Conservation (phyloP, 1,140 invertebrate genomes). For the Drosophila ambigua region DNA sequence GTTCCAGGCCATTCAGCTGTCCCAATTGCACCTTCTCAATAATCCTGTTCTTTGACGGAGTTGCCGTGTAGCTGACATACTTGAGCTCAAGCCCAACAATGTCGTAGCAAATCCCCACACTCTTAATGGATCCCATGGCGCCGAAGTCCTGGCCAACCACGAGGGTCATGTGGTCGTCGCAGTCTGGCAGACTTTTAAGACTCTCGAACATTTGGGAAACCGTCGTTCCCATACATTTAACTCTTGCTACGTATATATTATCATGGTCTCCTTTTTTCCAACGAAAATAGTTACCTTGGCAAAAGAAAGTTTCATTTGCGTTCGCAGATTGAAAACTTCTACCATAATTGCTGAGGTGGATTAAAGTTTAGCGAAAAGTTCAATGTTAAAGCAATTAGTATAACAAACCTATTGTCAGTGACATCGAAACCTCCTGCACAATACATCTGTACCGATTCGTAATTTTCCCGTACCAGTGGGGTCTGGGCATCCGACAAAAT, state of each 20-base stretch:
- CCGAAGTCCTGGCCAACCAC: conserved; percentile 27
- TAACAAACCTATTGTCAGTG: accelerated
- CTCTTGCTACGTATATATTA: accelerated
- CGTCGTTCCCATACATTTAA: no score
- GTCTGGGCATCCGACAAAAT: background rate
- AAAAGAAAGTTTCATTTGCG: no score
- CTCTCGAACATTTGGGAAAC: conserved; percentile 41
- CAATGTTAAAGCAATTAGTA: no score
- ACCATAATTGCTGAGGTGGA: no score
- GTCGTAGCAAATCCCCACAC: conserved; percentile 41
- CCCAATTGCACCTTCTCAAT: conserved; percentile 40
- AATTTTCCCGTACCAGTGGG: background rate
- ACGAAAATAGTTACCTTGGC: background rate
- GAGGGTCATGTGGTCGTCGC: conserved; percentile 36
- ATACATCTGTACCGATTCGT: background rate
- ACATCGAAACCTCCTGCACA: conserved; percentile 13
- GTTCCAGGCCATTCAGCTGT: conserved; percentile 32
- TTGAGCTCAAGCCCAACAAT: conserved; percentile 23
- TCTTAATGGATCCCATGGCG: conserved; percentile 12
- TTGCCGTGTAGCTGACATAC: conserved; percentile 43
- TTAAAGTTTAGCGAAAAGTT: no score
- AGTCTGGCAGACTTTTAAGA: conserved; percentile 10
- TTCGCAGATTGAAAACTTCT: no score
- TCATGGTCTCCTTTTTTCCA: accelerated
- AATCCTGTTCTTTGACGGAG: conserved; percentile 9